A percentile compares a stretch with the other conserved stretches of the same genome.
These are phyloP conservation scores for Tetanocera ferruginea DNA, from an alignment of 2,888 invertebrate genomes.

Conservation along the genomic window DNA sequence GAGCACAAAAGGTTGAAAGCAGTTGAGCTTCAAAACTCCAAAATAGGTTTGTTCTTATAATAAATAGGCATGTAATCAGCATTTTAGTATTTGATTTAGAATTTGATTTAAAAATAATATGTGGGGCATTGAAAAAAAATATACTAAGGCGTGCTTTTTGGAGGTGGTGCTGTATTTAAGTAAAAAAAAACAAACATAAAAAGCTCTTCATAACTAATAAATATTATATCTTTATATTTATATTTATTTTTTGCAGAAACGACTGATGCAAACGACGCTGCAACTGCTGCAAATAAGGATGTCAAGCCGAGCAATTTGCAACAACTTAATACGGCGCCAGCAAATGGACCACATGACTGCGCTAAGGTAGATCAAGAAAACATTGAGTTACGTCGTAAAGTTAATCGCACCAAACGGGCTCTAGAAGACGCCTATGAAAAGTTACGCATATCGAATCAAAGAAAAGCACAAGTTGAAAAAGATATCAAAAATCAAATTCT, in stretches of 20 bases:
- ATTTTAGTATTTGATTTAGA: too few relatives aligned
- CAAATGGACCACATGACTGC: conserved; percentile 62
- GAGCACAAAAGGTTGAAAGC: conserved; percentile 68
- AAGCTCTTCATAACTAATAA: too few relatives aligned
- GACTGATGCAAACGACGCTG: background rate
- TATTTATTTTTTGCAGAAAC: background rate
- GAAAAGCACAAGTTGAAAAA: conserved; percentile 85
- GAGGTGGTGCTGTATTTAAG: too few relatives aligned
- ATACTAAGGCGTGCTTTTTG: too few relatives aligned
- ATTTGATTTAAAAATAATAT: too few relatives aligned
- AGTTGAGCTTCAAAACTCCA: conserved; percentile 63
- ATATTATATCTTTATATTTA: too few relatives aligned
- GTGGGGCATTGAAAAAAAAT: too few relatives aligned
- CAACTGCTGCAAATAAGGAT: background rate
- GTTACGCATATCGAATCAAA: conserved; percentile 81
- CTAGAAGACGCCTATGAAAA: conserved; percentile 84
- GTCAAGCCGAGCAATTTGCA: conserved; percentile 1
- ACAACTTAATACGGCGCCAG: background rate
- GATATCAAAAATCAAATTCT: conserved; percentile 86
- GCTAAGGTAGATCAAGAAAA: conserved; percentile 77
- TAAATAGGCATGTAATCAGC: too few relatives aligned
- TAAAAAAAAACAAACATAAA: too few relatives aligned
- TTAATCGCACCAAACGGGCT: conserved; percentile 79
- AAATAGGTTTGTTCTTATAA: conserved; percentile 16
- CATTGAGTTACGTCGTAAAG: conserved; percentile 77